Percentiles rank a stretch among this genome's conserved stretches.
Evolutionary conservation across 2,113 vertebrate genomes (phyloP).

Genomic region (Zootoca vivipara): DNA sequence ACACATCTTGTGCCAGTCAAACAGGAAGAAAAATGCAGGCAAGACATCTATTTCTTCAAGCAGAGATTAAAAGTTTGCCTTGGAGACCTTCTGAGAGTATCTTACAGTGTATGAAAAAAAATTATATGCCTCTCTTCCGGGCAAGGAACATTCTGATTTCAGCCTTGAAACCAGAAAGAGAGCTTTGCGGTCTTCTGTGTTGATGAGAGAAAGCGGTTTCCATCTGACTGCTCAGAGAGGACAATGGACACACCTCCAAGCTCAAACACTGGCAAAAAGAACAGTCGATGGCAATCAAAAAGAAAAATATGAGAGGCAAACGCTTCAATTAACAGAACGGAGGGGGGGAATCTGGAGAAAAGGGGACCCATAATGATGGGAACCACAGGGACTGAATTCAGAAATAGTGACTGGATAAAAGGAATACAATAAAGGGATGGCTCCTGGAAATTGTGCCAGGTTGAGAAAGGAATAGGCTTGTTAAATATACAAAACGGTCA

Average conservation of each 20-base stretch:
- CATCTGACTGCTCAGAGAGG: background rate
- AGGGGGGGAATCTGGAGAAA: background rate
- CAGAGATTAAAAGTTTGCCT: conserved; percentile 15
- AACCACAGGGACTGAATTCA: background rate
- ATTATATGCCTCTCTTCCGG: accelerated
- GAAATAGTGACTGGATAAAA: background rate
- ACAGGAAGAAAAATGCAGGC: conserved; percentile 3
- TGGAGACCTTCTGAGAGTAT: conserved; percentile 6
- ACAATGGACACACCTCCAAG: conserved; percentile 22
- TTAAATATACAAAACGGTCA: conserved; percentile 31
- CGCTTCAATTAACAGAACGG: background rate
- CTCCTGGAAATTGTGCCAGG: conserved; percentile 5
- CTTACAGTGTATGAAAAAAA: background rate
- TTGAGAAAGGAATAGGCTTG: conserved; percentile 5
- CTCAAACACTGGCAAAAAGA: conserved; percentile 27
- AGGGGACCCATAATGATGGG: conserved; percentile 25
- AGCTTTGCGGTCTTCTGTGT: background rate
- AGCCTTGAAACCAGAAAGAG: background rate
- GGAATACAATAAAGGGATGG: background rate
- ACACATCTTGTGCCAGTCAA: background rate
- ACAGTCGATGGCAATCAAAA: background rate
- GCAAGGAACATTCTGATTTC: background rate
- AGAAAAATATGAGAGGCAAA: conserved; percentile 4
- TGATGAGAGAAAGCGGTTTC: conserved; percentile 25
- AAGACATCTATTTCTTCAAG: background rate